Evolutionary conservation across 2,888 invertebrate genomes (phyloP).

Genomic region (Megastigmus dorsalis): DNA sequence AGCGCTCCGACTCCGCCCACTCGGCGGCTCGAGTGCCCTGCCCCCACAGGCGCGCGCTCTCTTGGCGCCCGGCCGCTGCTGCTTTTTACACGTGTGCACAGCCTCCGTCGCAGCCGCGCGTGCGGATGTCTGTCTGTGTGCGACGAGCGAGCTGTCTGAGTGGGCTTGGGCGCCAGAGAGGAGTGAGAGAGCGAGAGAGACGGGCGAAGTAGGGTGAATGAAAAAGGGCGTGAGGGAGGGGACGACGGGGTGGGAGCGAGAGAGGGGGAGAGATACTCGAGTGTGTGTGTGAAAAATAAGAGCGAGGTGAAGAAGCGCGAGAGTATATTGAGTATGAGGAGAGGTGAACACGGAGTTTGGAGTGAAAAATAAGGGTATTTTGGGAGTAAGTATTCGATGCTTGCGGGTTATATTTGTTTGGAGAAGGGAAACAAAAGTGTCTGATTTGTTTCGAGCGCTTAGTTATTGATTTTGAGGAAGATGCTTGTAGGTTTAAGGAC

Average conservation of each 20-base stretch:
- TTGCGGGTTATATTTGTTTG: too few relatives aligned
- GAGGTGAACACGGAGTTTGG: constrained; percentile 14
- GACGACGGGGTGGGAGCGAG: neutral
- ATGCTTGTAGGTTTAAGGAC: neutral
- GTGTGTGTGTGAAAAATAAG: constrained; percentile 21
- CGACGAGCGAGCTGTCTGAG: too few relatives aligned
- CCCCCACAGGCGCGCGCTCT: neutral
- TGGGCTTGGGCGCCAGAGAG: neutral
- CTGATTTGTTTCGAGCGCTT: too few relatives aligned
- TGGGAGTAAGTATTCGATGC: too few relatives aligned
- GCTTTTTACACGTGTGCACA: constrained; percentile 8
- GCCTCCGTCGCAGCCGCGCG: neutral
- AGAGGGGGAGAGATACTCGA: constrained; percentile 5
- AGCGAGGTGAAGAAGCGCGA: too few relatives aligned
- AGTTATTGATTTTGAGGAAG: neutral
- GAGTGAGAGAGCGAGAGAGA: neutral
- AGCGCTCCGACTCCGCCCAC: constrained; percentile 11
- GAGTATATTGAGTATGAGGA: too few relatives aligned
- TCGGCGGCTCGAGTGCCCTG: neutral
- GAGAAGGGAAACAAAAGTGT: too few relatives aligned
- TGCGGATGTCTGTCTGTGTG: neutral
- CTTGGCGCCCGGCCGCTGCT: neutral
- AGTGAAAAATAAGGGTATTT: too few relatives aligned
- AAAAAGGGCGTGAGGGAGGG: neutral
- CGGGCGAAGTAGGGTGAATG: neutral